Base-by-base conservation (phyloP, 2,888 invertebrate species). In the Leptinotarsa rubiginosa region DNA sequence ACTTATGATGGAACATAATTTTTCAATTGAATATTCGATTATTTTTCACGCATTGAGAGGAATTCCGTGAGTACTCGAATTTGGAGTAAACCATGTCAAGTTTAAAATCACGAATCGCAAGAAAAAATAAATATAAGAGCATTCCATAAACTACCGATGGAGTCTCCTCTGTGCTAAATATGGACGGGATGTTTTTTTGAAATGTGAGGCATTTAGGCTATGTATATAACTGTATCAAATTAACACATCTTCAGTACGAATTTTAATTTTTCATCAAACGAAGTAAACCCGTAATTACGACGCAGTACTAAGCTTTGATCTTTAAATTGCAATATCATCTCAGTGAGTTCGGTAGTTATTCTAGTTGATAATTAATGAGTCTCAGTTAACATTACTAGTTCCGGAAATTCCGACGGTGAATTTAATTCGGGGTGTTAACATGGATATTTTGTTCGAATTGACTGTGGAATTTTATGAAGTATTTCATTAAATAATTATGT, bases 201-300 rank as follows among this genome's bases (percentile, higher is more conserved):
- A 56, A 20, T 52, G 12, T 18, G 52, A 52, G 18, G 13, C 20
- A 15, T 4, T 22, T 20, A 56, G 22, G 10, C 1, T 41, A 56
- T 20, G 13, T 56, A 56, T 56, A 12, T 22, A 25, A 20, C 15
- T 20, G 22, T 25, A 56, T 56, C 15, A 56, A 56, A 56, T 56
- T 56, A 15, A 20, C 22, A 56, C 56, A 56, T 22, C 22, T 56
- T 15, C 16, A 15, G 15, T 25, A 16, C 3, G 22, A 25, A 20
- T 56, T 56, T 56, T 56, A 56, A 56, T 56, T 56, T 56, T 56
- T 22, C 25, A 56, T 56, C 15, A 22, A 56, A 56, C 22, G 56
- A 56, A 22, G 22, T 56, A 15, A 56, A 13, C 56, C 56, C 22
- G 22, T 22, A 56, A 56, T 56, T 56, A 56, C 56, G 22, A 56